A percentile compares a stretch with the other conserved stretches of the same genome.
Evolutionary conservation across 92 coral and sea anemone species (phyloP).

Genomic region (Epizoanthus fatuus): DNA sequence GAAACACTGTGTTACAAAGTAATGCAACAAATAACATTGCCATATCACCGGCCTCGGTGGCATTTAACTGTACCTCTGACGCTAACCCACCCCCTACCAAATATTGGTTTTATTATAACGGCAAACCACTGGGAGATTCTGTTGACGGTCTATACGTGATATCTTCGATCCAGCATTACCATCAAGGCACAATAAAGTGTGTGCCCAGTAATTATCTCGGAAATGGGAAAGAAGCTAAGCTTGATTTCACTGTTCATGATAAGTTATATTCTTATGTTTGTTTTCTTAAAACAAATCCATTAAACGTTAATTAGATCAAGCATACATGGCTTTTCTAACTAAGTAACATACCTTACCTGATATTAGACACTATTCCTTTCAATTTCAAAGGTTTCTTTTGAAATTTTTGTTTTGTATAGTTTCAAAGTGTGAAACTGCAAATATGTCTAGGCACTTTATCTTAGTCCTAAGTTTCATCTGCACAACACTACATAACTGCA

Average conservation of each 20-base stretch:
- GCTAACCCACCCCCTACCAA: conserved; percentile 1
- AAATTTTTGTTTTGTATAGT: too few species aligned
- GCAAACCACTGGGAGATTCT: neutral
- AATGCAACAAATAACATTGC: neutral
- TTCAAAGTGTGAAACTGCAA: too few species aligned
- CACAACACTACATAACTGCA: too few species aligned
- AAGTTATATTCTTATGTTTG: neutral
- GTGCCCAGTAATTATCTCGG: conserved; percentile 4
- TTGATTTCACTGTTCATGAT: neutral
- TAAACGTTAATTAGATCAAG: neutral
- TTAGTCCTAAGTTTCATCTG: too few species aligned
- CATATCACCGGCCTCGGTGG: conserved; percentile 1
- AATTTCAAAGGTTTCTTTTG: too few species aligned
- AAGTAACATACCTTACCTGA: too few species aligned
- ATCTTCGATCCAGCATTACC: neutral
- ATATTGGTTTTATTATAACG: neutral
- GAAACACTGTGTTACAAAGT: neutral
- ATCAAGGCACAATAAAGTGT: neutral
- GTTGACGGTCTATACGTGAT: neutral
- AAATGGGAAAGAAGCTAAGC: neutral
- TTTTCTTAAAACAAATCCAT: neutral
- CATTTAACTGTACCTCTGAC: conserved; percentile 22
- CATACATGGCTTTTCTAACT: too few species aligned
- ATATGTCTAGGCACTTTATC: too few species aligned
- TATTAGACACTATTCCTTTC: too few species aligned